Evolutionary conservation across 2,797 vertebrate genomes (phyloP).

Genomic region (Hippoglossus hippoglossus): DNA sequence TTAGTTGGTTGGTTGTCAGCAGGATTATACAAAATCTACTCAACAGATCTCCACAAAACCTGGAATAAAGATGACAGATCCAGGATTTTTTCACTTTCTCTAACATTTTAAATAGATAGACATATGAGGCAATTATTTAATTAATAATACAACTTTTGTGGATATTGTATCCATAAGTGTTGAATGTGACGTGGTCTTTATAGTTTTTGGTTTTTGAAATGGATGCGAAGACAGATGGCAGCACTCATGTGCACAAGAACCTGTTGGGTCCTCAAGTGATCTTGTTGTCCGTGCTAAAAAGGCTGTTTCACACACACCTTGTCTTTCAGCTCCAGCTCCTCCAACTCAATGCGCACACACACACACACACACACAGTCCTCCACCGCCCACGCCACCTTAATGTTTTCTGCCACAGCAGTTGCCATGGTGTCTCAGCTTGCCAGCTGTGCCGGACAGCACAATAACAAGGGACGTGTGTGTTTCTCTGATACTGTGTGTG

Average conservation of each 20-base stretch:
- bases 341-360: constrained; percentile 19
- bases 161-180: not conserved
- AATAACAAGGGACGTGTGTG: constrained; percentile 55
- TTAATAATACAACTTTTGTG: not conserved
- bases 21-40: too few relatives aligned
- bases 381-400: constrained; percentile 64
- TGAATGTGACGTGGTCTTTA: not conserved
- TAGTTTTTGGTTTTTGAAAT: not conserved
- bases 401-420: constrained; percentile 71
- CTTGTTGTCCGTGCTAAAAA: constrained; percentile 34
- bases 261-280: constrained; percentile 6
- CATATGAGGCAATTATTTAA: too few relatives aligned
- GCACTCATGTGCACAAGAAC: not conserved
- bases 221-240: not conserved
- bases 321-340: constrained; percentile 38
- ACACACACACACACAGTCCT: constrained; percentile 34
- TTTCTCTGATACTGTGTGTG: constrained; percentile 31
- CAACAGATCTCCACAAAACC: too few relatives aligned
- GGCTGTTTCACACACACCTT: constrained; percentile 4
- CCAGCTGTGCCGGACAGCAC: constrained; percentile 61
- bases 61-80: too few relatives aligned
- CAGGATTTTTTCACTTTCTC: too few relatives aligned
- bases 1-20: too few relatives aligned
- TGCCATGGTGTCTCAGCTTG: constrained; percentile 70
- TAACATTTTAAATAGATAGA: too few relatives aligned